Base-by-base conservation (phyloP, 30 jellyfish, hydroid and myxozoan genomes). In the Aurelia sp. region DNA sequence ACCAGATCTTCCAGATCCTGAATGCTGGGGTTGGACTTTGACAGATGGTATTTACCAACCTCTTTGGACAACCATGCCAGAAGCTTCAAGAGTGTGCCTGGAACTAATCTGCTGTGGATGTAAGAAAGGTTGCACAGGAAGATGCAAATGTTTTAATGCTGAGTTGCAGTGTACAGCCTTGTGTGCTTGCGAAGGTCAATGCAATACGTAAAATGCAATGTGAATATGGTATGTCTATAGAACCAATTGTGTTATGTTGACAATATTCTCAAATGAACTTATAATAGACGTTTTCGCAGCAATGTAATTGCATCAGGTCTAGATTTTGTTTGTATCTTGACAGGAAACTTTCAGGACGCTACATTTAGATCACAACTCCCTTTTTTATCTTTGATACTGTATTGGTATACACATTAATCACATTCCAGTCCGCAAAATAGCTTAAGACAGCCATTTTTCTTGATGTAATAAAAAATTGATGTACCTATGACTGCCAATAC, bases 1-100 rank as follows among this genome's bases (percentile, higher is more conserved):
- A 44, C 92, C 67, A 31, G 63, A 4, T 50, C 92, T 82, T 27
- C 86, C 92, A 13, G 65, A 63, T 17, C 92, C 92, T 67, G 88
- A 0, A 20, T 35, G 61, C 41, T 82, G 78, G 87, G 92, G 88
- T 35, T 27, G 33, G 33, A 1, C 33, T 27, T 66, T 76, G 92
- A 51, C 51, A 41, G 78, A 67, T 35, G 78, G 35, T 33, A 24
- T 18, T 67, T 67, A 44, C 22, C 65, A 55, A 64, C 69, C 76
- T 4, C 19, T 12, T 13, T 66, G 89, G 92, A 82, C 87, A 18
- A n/a, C 89, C 27, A 27, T 0, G 41, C 88, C 89, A 15, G 87
- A 82, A 52, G 81, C 93, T 24, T 38, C 80, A 51, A 41, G 52
- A 53, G 73, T 33, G 27, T 84, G 88, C 62, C 18, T 33, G n/a